Evolutionary conservation across 64 coral and sea anemone genomes (phyloP), one percentile per base, ranked within the genome.

Genomic region (Cladopsammia gracilis): DNA sequence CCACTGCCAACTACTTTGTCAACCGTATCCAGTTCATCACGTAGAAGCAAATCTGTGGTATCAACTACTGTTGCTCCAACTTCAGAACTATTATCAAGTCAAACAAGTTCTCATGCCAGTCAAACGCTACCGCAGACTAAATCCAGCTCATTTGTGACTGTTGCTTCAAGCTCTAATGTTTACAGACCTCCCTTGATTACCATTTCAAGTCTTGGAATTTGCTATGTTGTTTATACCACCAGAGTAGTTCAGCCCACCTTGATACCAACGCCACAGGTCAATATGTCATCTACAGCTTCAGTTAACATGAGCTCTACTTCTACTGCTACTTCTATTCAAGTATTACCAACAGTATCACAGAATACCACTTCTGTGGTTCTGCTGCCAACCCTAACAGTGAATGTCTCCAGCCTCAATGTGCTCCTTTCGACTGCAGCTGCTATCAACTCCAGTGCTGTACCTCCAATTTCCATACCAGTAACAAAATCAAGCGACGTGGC

Each of bases 191-290:
- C 93, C 57, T 19, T 95, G 10, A 24, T 97, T 2, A 97, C 96
- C 13, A 59, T 93, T 16, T 97, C 96, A 88, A 97, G 88, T 71
- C 96, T 97, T 66, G 96, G 96, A 10, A 97, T 94, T 14, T 97
- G 96, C 42, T 97, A 88, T 48, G 75, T 97, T 42, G 82, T 94
- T 26, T 90, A 94, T 58, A 93, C 95, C 50, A 97, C 95, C 23
- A 93, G 73, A 46, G 54, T 90, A 44, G 43, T 96, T 10, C 86
- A 91, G 23, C 71, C 62, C 7, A 79, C 62, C 34, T 54, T 78
- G 12, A 18, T 71, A 12, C 60, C 73, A 49, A 91, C 89, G 72
- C 73, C 80, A 12, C 70, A 25, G 1, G 48, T 73, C 61, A 80
- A 61, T 46, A 24, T 68, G 48, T 82, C 90, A 11, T 72, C 90